A percentile compares a stretch with the other conserved stretches of the same genome.
Conservation (phyloP, 2,797 vertebrate species). For the Oryzias dopingdopingensis region DNA sequence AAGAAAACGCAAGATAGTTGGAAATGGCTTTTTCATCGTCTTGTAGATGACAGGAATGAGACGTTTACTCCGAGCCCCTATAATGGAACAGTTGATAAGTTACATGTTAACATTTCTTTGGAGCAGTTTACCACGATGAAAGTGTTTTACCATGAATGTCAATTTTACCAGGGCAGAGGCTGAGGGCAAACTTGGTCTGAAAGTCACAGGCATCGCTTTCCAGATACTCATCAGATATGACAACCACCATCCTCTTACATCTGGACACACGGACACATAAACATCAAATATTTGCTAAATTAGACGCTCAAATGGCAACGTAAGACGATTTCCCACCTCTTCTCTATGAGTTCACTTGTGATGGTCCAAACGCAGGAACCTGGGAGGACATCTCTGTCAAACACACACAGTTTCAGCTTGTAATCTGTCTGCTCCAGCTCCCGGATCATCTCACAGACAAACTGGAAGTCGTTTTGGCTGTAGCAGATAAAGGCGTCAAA, state of each 20-base stretch:
- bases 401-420: slow-evolving; percentile 92
- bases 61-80: slow-evolving; percentile 88
- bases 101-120: not conserved
- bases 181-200: slow-evolving; percentile 98
- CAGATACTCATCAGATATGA: slow-evolving; percentile 95
- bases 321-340: slow-evolving; percentile 68
- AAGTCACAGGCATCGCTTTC: slow-evolving; percentile 94
- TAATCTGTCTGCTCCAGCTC: slow-evolving; percentile 88
- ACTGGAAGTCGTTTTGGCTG: slow-evolving; percentile 88
- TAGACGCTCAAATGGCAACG: too few species aligned
- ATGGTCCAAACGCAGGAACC: slow-evolving; percentile 95
- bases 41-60: slow-evolving; percentile 95
- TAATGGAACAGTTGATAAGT: not conserved
- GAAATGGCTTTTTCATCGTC: slow-evolving; percentile 87
- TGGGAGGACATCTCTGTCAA: slow-evolving; percentile 93
- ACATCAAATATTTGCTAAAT: too few species aligned
- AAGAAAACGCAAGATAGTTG: slow-evolving; percentile 93
- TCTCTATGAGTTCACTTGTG: slow-evolving; percentile 94
- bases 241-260: slow-evolving; percentile 94
- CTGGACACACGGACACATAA: slow-evolving; percentile 62
- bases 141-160: not conserved
- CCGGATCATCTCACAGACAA: slow-evolving; percentile 93
- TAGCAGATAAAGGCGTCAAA: slow-evolving; percentile 99
- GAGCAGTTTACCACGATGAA: not conserved
- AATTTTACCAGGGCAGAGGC: slow-evolving; percentile 89